Conservation (phyloP, 2,113 vertebrate genomes). For the Polypterus senegalus region DNA sequence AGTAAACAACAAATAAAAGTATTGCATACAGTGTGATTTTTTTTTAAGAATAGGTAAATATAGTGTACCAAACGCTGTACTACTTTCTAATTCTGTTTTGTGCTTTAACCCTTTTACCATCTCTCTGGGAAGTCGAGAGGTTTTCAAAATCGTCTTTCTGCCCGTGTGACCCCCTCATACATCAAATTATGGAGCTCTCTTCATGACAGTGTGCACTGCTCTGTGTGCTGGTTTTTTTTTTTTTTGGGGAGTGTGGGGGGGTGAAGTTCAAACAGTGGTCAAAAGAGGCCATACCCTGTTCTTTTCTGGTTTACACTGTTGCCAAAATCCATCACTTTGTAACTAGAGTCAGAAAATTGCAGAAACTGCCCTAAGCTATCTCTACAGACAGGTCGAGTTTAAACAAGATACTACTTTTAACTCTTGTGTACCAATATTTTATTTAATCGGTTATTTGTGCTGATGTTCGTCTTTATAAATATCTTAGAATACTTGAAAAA, state of each 20-base stretch:
- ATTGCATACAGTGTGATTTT: too few species aligned
- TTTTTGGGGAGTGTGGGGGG: slow-evolving; percentile 10
- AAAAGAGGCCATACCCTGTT: slow-evolving; percentile 9
- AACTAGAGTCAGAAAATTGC: slow-evolving; percentile 21
- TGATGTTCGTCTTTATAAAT: too few species aligned
- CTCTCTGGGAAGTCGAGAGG: slow-evolving; percentile 28
- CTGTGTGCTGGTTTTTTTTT: slow-evolving; percentile 2
- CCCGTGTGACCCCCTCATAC: slow-evolving; percentile 24
- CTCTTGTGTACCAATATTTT: too few species aligned
- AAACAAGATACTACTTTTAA: too few species aligned
- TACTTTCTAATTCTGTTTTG: slow-evolving; percentile 9
- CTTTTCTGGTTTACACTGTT: slow-evolving; percentile 26
- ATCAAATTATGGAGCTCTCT: slow-evolving; percentile 19
- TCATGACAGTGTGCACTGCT: slow-evolving; percentile 7
- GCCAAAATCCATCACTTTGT: slow-evolving; percentile 28
- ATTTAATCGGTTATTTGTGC: too few species aligned
- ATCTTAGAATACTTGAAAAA: too few species aligned
- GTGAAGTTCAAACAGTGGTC: slow-evolving; percentile 24
- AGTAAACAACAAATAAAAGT: too few species aligned
- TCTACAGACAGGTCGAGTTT: too few species aligned
- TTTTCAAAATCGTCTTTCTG: slow-evolving; percentile 10
- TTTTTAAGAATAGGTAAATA: too few species aligned
- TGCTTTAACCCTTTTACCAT: slow-evolving; percentile 32
- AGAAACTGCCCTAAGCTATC: too few species aligned
- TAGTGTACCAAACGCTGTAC: too few species aligned